A percentile compares a stretch with the other conserved stretches of the same genome.
Conservation (phyloP, 2,113 vertebrate species). For the Ophiodon elongatus region DNA sequence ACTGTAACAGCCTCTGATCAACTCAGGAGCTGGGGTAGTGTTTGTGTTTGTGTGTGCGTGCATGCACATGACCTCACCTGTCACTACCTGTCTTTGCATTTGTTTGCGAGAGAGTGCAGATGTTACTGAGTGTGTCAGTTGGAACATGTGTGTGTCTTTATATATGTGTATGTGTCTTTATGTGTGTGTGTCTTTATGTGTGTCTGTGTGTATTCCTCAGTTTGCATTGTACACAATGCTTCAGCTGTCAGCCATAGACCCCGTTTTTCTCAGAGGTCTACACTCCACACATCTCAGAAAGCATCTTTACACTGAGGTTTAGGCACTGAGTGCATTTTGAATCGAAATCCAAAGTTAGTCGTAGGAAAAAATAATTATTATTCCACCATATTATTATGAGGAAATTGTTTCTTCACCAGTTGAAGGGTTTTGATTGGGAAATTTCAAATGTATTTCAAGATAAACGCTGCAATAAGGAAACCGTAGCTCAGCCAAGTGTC, state of each 20-base stretch:
- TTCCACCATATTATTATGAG: neutral
- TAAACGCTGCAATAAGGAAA: constrained; percentile 43
- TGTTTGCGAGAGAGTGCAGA: constrained; percentile 63
- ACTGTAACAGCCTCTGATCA: constrained; percentile 75
- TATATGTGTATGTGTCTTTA: constrained; percentile 18
- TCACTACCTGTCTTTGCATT: constrained; percentile 66
- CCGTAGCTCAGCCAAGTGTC: neutral
- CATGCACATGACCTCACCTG: constrained; percentile 63
- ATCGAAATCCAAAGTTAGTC: constrained; percentile 14
- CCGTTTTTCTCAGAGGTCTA: constrained; percentile 27
- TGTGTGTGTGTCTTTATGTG: constrained; percentile 12
- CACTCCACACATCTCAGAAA: constrained; percentile 23
- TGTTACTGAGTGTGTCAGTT: constrained; percentile 57
- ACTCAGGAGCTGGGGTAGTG: constrained; percentile 45
- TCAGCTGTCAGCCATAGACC: constrained; percentile 60
- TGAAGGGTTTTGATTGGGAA: constrained; percentile 40
- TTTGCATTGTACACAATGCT: constrained; percentile 52
- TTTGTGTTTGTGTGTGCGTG: constrained; percentile 38
- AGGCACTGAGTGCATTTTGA: neutral
- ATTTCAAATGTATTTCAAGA: constrained; percentile 34
- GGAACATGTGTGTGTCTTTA: constrained; percentile 30
- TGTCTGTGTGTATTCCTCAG: constrained; percentile 31
- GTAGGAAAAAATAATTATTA: neutral
- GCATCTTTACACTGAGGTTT: neutral
- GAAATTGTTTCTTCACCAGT: constrained; percentile 26